A percentile compares a stretch with the other conserved stretches of the same genome.
phyloP scores from a whole-genome alignment of 2,797 vertebrate species.

The Aythya fuligula region DNA sequence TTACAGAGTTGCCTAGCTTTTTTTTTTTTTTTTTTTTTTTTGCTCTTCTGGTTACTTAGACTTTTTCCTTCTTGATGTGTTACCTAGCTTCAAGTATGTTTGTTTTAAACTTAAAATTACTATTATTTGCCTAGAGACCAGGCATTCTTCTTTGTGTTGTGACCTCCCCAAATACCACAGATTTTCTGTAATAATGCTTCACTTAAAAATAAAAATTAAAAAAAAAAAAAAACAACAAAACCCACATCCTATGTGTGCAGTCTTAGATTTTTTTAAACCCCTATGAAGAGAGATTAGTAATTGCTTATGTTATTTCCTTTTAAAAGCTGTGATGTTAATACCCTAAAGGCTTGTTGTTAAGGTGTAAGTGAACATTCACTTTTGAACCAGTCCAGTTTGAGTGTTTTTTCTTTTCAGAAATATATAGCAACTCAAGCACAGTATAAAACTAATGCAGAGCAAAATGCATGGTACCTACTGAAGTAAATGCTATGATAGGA shows the following conservation, averaged over 20 bases:
- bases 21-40: background rate
- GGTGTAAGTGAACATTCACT: background rate
- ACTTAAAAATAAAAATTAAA: background rate
- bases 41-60: background rate
- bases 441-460: background rate
- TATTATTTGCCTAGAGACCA: constrained; percentile 30
- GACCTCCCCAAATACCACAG: constrained; percentile 76
- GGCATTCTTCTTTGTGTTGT: constrained; percentile 65
- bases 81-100: background rate
- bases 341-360: background rate
- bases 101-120: constrained; percentile 6
- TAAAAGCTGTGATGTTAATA: constrained; percentile 19
- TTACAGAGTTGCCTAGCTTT: background rate
- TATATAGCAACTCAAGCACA: background rate
- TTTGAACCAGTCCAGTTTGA: constrained; percentile 1
- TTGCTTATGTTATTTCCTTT: constrained; percentile 69
- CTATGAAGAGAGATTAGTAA: constrained; percentile 61
- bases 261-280: constrained; percentile 74
- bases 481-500: background rate
- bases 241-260: constrained; percentile 82
- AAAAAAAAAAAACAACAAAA: constrained; percentile 75
- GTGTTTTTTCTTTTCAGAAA: background rate
- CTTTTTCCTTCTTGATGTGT: background rate
- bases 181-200: constrained; percentile 75
- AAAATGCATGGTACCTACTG: background rate